These are phyloP conservation scores for Drosophila littoralis DNA, from an alignment of 1,140 invertebrate species.

Conservation along the genomic window DNA sequence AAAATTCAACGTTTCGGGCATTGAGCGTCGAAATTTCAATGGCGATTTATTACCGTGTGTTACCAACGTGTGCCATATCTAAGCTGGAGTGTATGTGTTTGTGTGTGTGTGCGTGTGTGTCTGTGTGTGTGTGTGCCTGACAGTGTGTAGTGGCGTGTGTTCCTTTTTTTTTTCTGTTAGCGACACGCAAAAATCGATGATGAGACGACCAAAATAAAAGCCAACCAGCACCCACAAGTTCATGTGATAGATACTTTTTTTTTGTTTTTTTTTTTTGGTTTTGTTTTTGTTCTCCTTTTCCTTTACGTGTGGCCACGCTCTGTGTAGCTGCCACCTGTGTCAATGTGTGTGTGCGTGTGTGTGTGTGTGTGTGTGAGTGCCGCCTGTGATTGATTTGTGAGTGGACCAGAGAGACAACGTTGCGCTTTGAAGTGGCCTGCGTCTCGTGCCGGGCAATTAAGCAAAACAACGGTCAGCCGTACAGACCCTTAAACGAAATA, in stretches of 20 bases:
- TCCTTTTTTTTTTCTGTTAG: conserved; percentile 24
- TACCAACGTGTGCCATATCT: conserved; percentile 51
- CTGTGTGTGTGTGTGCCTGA: background rate
- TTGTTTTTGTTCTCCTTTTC: background rate
- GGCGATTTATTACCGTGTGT: conserved; percentile 78
- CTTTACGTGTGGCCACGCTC: background rate
- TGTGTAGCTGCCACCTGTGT: conserved; percentile 1
- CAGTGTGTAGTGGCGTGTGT: conserved; percentile 5
- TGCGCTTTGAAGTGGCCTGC: conserved; percentile 33
- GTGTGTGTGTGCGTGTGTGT: background rate
- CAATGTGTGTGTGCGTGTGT: background rate
- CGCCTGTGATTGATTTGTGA: conserved; percentile 27
- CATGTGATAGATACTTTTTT: conserved; percentile 36
- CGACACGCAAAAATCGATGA: conserved; percentile 69
- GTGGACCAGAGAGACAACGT: conserved; percentile 23
- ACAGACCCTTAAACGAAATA: background rate
- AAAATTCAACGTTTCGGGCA: conserved; percentile 33
- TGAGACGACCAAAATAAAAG: conserved; percentile 74
- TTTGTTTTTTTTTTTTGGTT: conserved; percentile 9
- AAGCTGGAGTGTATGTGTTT: conserved; percentile 2
- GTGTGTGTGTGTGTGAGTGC: background rate
- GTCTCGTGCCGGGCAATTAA: conserved; percentile 16
- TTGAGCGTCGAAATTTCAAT: conserved; percentile 65
- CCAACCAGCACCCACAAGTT: conserved; percentile 65
- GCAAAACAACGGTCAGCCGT: background rate